Conservation (phyloP, 2,113 vertebrate species). For the Sylvicapra grimmia region DNA sequence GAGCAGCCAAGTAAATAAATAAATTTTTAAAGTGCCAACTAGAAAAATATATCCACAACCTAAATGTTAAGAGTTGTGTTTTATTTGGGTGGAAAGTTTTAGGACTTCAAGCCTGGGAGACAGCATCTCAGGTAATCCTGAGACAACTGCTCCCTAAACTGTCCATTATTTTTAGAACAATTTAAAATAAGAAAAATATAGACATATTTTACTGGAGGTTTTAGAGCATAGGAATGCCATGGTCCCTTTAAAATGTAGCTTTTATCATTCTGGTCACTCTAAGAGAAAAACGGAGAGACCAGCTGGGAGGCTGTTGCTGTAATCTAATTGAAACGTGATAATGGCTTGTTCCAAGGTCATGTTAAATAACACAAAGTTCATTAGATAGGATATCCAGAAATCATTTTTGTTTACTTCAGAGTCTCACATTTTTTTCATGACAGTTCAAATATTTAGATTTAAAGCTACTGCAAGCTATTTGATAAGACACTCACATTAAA, state of each 20-base stretch:
- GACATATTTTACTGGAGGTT: not conserved
- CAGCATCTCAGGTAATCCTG: not conserved
- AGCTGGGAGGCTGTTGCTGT: not conserved
- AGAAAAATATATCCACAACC: not conserved
- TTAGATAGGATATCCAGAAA: not conserved
- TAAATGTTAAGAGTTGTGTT: not conserved
- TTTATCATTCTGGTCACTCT: not conserved
- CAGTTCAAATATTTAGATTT: constrained; percentile 12
- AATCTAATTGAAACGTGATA: not conserved
- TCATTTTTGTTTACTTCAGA: constrained; percentile 5
- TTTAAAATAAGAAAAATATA: constrained; percentile 45
- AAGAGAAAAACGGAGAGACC: not conserved
- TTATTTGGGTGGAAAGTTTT: not conserved
- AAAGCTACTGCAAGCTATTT: not conserved
- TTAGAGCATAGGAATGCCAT: not conserved
- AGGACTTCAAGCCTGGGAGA: not conserved
- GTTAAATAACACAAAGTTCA: not conserved
- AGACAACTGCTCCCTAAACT: not conserved
- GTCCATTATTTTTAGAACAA: not conserved
- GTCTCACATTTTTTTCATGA: constrained; percentile 14
- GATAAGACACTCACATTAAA: constrained; percentile 7
- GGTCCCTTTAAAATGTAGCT: not conserved
- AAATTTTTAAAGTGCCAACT: not conserved
- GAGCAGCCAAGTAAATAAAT: not conserved
- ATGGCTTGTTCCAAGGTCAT: not conserved